A percentile compares a stretch with the other conserved stretches of the same genome.
These are phyloP conservation scores for Leucozona laternaria DNA, from an alignment of 2,888 invertebrate genomes.

Conservation along the genomic window DNA sequence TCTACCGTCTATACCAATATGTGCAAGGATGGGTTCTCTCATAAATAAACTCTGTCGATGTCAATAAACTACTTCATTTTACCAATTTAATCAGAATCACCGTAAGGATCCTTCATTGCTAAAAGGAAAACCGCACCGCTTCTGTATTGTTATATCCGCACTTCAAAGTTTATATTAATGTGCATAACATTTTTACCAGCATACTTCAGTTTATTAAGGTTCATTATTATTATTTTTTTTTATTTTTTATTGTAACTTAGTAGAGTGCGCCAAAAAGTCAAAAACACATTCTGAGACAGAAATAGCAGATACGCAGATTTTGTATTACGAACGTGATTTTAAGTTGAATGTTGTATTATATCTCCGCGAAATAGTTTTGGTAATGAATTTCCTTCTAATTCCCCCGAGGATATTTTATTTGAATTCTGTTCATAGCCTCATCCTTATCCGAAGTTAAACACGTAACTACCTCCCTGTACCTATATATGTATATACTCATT, in stretches of 20 bases:
- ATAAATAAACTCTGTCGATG: slow-evolving; percentile 12
- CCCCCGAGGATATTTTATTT: slow-evolving; percentile 61
- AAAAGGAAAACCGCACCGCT: not conserved
- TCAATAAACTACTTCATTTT: not conserved
- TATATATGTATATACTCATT: not conserved
- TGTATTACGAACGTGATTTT: slow-evolving; percentile 54
- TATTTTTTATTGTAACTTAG: not conserved
- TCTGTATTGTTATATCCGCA: slow-evolving; percentile 6
- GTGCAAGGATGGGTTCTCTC: not conserved
- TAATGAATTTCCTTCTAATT: slow-evolving; percentile 1
- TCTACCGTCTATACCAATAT: not conserved
- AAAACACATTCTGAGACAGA: slow-evolving; percentile 12
- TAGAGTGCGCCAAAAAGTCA: slow-evolving; percentile 6
- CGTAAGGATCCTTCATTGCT: slow-evolving; percentile 1
- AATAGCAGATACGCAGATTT: not conserved
- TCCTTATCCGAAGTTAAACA: not conserved
- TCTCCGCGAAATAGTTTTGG: slow-evolving; percentile 16
- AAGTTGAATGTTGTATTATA: slow-evolving; percentile 10
- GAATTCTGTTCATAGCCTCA: slow-evolving; percentile 41
- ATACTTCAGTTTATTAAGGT: slow-evolving; percentile 30
- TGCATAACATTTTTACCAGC: slow-evolving; percentile 29
- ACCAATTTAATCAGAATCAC: not conserved
- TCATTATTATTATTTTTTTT: not conserved
- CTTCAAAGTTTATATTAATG: slow-evolving; percentile 38
- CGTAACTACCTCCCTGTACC: not conserved